Conservation (phyloP, 2,888 invertebrate genomes). For the Polylopha cassiicola region DNA sequence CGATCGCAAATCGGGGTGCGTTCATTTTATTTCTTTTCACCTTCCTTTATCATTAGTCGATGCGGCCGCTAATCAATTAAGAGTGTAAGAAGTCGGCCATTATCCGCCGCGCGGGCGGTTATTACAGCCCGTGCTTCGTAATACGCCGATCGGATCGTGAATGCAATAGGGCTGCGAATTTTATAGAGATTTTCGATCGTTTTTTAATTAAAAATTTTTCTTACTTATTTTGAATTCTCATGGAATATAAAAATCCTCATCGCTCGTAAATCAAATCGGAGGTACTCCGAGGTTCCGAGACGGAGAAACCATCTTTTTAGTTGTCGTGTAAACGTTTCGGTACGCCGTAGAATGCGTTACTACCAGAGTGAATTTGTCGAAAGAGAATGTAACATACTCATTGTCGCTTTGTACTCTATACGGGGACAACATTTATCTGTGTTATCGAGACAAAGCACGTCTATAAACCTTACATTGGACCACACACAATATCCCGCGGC, state of each 20-base stretch:
- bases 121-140: constrained; percentile 70
- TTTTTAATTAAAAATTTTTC: constrained; percentile 62
- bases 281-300: constrained; percentile 5
- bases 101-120: constrained; percentile 73
- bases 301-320: constrained; percentile 34
- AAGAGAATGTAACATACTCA: constrained; percentile 65
- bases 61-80: constrained; percentile 78
- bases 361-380: constrained; percentile 63
- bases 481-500: constrained; percentile 71
- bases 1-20: constrained; percentile 67
- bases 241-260: constrained; percentile 26
- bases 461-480: constrained; percentile 73
- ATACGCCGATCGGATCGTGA: constrained; percentile 74
- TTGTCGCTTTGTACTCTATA: constrained; percentile 68
- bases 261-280: constrained; percentile 12
- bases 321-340: constrained; percentile 30
- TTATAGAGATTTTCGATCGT: constrained; percentile 65
- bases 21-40: constrained; percentile 75
- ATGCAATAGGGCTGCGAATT: constrained; percentile 73
- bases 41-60: constrained; percentile 76
- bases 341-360: constrained; percentile 39
- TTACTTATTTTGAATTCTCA: constrained; percentile 40
- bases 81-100: constrained; percentile 76
- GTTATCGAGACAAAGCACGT: constrained; percentile 73
- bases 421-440: constrained; percentile 73